A percentile compares a stretch with the other conserved stretches of the same genome.
These are phyloP conservation scores for Acrossocheilus wenchowensis DNA, from an alignment of 2,797 vertebrate genomes.

Conservation along the genomic window DNA sequence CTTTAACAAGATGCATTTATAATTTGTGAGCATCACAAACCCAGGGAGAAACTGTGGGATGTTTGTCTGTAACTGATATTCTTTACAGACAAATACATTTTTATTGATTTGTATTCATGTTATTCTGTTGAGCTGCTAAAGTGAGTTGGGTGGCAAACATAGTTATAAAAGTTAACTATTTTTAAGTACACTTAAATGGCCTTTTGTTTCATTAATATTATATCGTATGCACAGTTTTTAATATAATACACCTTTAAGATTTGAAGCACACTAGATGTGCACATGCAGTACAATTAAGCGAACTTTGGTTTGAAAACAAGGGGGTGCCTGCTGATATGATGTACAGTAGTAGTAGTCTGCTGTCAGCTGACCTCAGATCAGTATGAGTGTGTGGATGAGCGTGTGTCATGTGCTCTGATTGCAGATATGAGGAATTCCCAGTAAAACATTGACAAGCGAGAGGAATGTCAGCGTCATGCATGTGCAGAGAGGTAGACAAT, in stretches of 20 bases:
- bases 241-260: not conserved
- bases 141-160: not conserved
- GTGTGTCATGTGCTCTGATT: not conserved
- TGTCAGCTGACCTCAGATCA: not conserved
- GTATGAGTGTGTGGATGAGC: not conserved
- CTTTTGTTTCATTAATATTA: not conserved
- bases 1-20: conserved; percentile 67
- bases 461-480: not conserved
- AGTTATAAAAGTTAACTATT: too few species aligned
- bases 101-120: not conserved
- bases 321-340: not conserved
- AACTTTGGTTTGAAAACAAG: not conserved
- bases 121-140: not conserved
- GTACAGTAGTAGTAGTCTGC: not conserved
- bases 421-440: conserved; percentile 4
- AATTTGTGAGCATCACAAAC: not conserved
- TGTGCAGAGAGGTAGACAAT: not conserved
- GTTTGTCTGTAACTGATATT: not conserved
- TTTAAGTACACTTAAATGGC: too few species aligned
- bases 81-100: not conserved
- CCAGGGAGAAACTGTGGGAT: not conserved
- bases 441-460: not conserved
- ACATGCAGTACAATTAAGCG: not conserved
- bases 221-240: not conserved
- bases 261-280: not conserved